Base-by-base conservation (phyloP, 2,797 vertebrate species). In the Melanotaenia pygmaea region DNA sequence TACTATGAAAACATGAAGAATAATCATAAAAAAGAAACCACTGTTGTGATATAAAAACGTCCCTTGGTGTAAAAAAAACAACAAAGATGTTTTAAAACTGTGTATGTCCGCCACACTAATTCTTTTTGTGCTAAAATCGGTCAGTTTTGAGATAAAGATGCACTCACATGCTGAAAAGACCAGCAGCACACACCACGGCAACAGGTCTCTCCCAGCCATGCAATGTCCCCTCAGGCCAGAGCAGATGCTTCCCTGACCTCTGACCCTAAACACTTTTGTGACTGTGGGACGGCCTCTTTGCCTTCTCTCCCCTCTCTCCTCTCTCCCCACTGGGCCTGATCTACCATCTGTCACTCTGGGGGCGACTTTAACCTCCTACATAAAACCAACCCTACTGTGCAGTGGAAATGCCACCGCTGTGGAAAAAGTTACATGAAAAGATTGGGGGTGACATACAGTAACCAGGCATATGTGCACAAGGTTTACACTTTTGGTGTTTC, bases 231-330 rank as follows among this genome's bases (percentile, higher is more conserved):
- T 93, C 91, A 86, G 91, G 94, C 90, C 38, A 20, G 93, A 96
- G 95, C 97, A 98, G 97, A 98, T 98, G 97, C 95, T 95, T 91
- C 90, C 66, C 76, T 0, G 95, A 97, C 95, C 97, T 95, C 89
- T 96, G 93, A 97, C 95, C 96, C 91, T 20, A 80, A 94, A 89
- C 93, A 96, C 93, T 96, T 95, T 95, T 95, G 93, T 94, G 94
- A 94, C 87, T 92, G 90, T 86, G 93, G 93, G 90, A 86, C 72
- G 72, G 85, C 89, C 90, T 86, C 88, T 90, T 86, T 88, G 86
- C 87, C 90, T 89, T 87, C 84, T 84, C 85, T 89, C 79, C 79
- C 76, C 80, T 75, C 81, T 82, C 74, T 91, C 92, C 93, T 92
- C 90, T 91, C 91, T 74, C 75, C 84, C 94, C 83, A 62, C 81